Base-by-base conservation (phyloP, 2,888 invertebrate species). In the Sarcophaga variegata region DNA sequence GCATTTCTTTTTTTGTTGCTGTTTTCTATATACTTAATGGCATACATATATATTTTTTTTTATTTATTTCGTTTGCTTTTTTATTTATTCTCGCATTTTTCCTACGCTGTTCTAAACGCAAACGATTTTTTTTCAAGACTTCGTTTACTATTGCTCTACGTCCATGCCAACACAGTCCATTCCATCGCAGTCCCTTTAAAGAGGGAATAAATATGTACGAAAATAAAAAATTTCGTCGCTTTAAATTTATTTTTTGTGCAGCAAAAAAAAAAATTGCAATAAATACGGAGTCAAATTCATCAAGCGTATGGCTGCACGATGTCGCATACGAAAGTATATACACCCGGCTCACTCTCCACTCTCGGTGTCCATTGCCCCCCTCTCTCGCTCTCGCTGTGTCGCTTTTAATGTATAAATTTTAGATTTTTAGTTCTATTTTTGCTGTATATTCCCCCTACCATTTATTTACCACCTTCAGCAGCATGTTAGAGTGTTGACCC, bases 271-370 rank as follows among this genome's bases (percentile, higher is more conserved):
- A 27, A 27, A 5, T 27, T 59, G 81, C 78, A 81, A 77, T 85
- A 71, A 60, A 66, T 70, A 82, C 67, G 76, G 84, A 85, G 81
- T 86, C 81, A 83, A 86, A 87, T 89, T 86, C 86, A 86, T 86
- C 81, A 86, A 86, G 83, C 79, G 78, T 83, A 72, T 79, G 81
- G 79, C 86, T 83, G 83, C 77, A 85, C 78, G 85, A 80, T 79
- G 81, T 83, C 88, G 83, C 86, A 72, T 82, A 70, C 45, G 49
- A 75, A 75, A 82, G 14, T 22, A 17, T 66, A 47, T 45, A 5
- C 3, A 11, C 37, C 45, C 62, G 12, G 10, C 45, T 37, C 64
- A 54, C 37, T 70, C 63, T 74, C 12, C n/a, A 37, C 22, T 3
- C 6, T 11, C 17, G 10, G 10, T 62, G 60, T 54, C 54, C 54